Evolutionary conservation across 2,888 invertebrate species (phyloP), one percentile per base, ranked within the genome.

Genomic region (Periphyllus acericola): DNA sequence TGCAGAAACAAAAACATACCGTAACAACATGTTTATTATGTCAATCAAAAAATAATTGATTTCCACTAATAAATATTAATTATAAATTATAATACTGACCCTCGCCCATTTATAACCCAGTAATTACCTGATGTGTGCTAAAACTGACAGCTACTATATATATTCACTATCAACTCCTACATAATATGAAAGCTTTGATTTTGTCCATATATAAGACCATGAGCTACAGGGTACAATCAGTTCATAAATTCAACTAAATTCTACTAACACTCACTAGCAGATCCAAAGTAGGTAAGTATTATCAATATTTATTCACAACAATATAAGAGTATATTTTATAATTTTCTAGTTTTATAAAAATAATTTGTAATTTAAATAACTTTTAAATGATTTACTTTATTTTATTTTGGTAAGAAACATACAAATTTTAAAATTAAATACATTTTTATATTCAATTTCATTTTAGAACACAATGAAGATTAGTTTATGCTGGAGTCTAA

Each of bases 381-480:
- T 78, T 36, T 17, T 78, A 46, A 52, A 25, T 8, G 14, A 32
- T 46, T 78, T n/a, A n/a, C n/a, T n/a, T n/a, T 36, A 32, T 78
- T 55, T 78, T 32, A 17, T 19, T 71, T 46, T 46, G 0, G 25
- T 52, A 5, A 52, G 29, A 79, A 34, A 17, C 21, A 1, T 6
- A 34, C 0, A 34, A 46, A 32, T 19, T 34, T 72, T n/a, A n/a
- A n/a, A n/a, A n/a, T n/a, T 72, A 19, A 34, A 72, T 29, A 71
- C 0, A 75, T 75, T 25, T 36, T n/a, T n/a, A 68, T 85, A 5
- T 66, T 66, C 29, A 32, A 0, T 76, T 25, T 25, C 3, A 9
- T 86, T 85, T 79, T 80, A 86, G 79, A 72, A 72, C 29, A 86
- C 34, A 71, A 86, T 86, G 86, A 86, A 86, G 40, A 72, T 86